Evolutionary conservation across 2,888 invertebrate genomes (phyloP).

Genomic region (Junonia oenone): DNA sequence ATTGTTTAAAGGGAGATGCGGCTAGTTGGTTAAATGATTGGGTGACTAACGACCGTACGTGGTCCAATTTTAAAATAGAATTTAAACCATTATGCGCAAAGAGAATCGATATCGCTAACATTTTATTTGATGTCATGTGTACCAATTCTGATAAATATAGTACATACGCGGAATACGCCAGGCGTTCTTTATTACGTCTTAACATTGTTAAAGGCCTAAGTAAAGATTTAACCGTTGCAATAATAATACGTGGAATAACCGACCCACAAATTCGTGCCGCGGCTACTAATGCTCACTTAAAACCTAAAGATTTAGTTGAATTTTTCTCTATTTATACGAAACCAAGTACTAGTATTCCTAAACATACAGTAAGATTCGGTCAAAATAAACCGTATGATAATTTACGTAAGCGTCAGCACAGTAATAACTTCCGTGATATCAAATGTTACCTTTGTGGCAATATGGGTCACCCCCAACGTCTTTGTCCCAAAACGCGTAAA

Average conservation of each 20-base stretch:
- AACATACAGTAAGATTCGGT: background rate
- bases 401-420: background rate
- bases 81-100: background rate
- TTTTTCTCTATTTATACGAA: background rate
- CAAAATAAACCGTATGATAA: background rate
- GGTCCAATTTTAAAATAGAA: background rate
- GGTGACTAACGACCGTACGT: background rate
- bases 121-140: background rate
- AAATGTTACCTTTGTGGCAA: background rate
- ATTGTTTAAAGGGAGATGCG: background rate
- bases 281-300: slow-evolving; percentile 2
- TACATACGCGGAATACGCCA: slow-evolving; percentile 6
- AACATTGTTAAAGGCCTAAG: slow-evolving; percentile 1
- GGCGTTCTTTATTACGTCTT: slow-evolving; percentile 1
- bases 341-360: background rate
- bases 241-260: slow-evolving; percentile 1
- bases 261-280: slow-evolving; percentile 6
- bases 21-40: background rate
- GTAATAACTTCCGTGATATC: background rate
- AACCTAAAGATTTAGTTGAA: background rate
- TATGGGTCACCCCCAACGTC: background rate
- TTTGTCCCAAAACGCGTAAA: too few species aligned
- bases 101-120: background rate
- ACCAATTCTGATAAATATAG: background rate
- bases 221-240: background rate